Evolutionary conservation across 2,797 vertebrate genomes (phyloP).

Genomic region (Nothura maculosa): DNA sequence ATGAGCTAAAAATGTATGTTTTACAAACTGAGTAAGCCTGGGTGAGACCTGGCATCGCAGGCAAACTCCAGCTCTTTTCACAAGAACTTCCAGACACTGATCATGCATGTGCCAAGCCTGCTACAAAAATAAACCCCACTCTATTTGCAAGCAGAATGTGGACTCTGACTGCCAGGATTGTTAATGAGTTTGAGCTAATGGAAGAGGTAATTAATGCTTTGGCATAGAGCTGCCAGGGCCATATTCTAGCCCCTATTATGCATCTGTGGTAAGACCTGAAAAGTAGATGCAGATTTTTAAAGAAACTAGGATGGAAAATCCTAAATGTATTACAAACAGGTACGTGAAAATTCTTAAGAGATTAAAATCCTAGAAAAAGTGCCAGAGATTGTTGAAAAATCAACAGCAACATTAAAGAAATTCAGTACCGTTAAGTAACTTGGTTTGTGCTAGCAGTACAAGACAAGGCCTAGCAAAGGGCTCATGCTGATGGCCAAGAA

Average conservation of each 20-base stretch:
- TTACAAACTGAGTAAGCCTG: slow-evolving; percentile 28
- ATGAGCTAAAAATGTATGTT: neutral
- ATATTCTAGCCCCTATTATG: neutral
- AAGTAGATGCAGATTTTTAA: neutral
- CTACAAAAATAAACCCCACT: rapidly evolving
- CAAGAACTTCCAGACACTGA: neutral
- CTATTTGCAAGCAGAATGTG: neutral
- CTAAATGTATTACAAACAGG: neutral
- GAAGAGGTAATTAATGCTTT: neutral
- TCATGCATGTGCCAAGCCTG: neutral
- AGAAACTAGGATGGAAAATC: neutral
- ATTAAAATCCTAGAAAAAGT: neutral
- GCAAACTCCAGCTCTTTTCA: neutral
- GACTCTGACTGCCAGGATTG: neutral
- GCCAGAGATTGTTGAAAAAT: neutral
- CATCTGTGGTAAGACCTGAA: neutral
- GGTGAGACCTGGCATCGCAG: neutral
- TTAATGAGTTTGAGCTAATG: neutral
- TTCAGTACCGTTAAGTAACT: neutral
- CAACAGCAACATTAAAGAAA: neutral
- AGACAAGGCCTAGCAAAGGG: neutral
- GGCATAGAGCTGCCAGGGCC: neutral
- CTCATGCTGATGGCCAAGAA: neutral
- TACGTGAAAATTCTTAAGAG: neutral
- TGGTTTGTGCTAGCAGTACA: neutral